A percentile compares a stretch with the other conserved stretches of the same genome.
Conservation (phyloP, 2,113 vertebrate genomes). For the Charina bottae region DNA sequence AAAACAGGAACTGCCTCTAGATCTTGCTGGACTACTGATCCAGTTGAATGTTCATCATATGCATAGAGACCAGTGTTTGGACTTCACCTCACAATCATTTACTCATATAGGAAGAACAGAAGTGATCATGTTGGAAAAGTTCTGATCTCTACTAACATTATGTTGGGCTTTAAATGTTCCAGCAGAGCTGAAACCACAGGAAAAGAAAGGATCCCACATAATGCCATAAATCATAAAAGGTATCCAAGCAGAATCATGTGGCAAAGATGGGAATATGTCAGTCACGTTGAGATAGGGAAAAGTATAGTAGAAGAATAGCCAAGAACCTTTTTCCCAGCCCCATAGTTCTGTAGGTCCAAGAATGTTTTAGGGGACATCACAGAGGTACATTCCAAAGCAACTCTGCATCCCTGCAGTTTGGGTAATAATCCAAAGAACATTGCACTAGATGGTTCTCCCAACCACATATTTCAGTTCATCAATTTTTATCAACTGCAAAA, state of each 20-base stretch:
- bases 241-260: background rate
- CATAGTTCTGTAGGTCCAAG: background rate
- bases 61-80: background rate
- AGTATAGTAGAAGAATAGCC: background rate
- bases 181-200: too few relatives aligned
- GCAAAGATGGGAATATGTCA: background rate
- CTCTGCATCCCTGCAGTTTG: background rate
- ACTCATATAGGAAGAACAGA: background rate
- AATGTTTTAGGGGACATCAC: background rate
- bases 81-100: background rate
- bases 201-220: background rate
- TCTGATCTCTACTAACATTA: background rate
- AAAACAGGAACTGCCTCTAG: background rate
- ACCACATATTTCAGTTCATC: background rate
- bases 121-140: background rate
- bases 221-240: background rate
- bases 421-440: background rate
- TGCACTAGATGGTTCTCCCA: background rate
- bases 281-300: background rate
- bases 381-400: background rate
- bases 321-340: background rate
- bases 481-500: background rate
- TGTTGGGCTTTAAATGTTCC: background rate
- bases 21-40: background rate
- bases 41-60: background rate